phyloP scores from a whole-genome alignment of 2,888 invertebrate species.

The Belgica antarctica region DNA sequence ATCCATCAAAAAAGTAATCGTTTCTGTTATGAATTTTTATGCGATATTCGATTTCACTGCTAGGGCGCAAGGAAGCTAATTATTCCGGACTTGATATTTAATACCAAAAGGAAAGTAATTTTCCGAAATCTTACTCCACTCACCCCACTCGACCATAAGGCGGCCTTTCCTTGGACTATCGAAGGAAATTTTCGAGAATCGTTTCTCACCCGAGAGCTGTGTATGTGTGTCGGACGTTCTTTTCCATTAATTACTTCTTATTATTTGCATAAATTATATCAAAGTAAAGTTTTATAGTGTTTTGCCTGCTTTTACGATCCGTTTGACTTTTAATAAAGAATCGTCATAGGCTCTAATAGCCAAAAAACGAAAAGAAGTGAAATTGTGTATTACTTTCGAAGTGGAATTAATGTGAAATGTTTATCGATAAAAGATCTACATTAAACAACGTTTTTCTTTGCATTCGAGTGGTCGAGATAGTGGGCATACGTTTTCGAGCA shows the following conservation, averaged over 20 bases:
- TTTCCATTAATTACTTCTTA: constrained; percentile 40
- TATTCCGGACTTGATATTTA: neutral
- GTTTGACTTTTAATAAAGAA: constrained; percentile 37
- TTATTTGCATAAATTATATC: constrained; percentile 42
- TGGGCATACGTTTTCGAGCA: constrained; percentile 19
- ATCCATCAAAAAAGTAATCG: constrained; percentile 42
- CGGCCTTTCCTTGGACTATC: neutral
- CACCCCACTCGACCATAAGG: neutral
- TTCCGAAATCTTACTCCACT: neutral
- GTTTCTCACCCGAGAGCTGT: neutral
- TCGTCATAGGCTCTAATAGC: constrained; percentile 29
- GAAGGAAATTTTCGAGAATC: neutral
- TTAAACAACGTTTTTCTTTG: neutral
- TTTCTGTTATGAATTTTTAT: constrained; percentile 43
- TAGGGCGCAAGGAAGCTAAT: constrained; percentile 6
- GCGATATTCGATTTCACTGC: constrained; percentile 40
- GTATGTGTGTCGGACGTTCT: constrained; percentile 31
- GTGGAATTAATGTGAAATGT: constrained; percentile 16
- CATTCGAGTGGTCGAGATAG: constrained; percentile 8
- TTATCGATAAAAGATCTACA: constrained; percentile 43
- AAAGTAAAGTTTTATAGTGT: constrained; percentile 18
- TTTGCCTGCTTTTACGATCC: constrained; percentile 33
- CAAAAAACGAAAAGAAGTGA: neutral
- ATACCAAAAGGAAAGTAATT: neutral
- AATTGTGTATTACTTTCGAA: neutral